Conservation (phyloP, 2,888 invertebrate species). For the Conus canariensis region DNA sequence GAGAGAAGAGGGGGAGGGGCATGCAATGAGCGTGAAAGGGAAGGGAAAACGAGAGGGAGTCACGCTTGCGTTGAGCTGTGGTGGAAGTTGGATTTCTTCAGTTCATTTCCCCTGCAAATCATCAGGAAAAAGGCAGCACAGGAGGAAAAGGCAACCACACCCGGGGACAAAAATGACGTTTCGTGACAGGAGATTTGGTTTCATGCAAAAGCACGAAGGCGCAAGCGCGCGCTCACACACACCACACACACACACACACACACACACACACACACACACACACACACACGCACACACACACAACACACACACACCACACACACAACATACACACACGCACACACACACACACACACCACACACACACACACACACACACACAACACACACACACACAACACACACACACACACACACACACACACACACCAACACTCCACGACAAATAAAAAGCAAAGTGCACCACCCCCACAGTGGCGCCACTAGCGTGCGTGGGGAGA, state of each 20-base stretch:
- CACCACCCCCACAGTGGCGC: too few relatives aligned
- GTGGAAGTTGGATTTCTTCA: background rate
- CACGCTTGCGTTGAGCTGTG: background rate
- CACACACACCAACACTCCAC: too few relatives aligned
- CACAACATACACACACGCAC: background rate
- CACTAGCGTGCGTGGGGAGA: too few relatives aligned
- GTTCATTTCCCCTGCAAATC: slow-evolving; percentile 8
- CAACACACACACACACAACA: background rate
- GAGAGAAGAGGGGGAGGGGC: too few relatives aligned
- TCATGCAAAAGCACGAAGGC: background rate
- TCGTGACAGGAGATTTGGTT: slow-evolving; percentile 7
- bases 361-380: background rate
- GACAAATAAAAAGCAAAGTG: too few relatives aligned
- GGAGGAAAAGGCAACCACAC: background rate
- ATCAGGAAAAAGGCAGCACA: background rate
- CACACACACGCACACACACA: background rate
- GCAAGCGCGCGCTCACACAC: background rate
- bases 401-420: too few relatives aligned
- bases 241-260: background rate
- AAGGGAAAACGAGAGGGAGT: background rate
- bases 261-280: background rate
- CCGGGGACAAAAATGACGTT: background rate
- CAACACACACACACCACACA: background rate
- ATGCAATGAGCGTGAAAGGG: background rate
- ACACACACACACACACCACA: too few relatives aligned